These are phyloP conservation scores for Ptilonorhynchus violaceus DNA, from an alignment of 2,113 vertebrate genomes.

Conservation along the genomic window DNA sequence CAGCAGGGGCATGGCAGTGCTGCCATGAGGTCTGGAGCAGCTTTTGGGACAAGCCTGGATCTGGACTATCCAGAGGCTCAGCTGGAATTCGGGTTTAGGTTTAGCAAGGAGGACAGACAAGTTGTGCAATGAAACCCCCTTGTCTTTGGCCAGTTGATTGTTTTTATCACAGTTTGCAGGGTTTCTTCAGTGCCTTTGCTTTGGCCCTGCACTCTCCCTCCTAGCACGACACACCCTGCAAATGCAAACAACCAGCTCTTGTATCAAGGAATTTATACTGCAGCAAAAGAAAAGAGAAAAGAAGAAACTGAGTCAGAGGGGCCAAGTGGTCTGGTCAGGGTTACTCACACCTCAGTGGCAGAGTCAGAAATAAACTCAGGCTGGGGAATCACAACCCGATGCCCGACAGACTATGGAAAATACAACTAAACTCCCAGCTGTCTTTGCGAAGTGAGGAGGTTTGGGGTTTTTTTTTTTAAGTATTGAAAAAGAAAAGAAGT, in stretches of 20 bases:
- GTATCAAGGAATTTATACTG: neutral
- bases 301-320: neutral
- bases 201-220: neutral
- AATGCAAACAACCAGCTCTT: neutral
- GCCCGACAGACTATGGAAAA: neutral
- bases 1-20: neutral
- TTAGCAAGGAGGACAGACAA: neutral
- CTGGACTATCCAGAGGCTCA: neutral
- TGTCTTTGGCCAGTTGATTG: neutral
- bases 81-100: neutral
- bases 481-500: neutral
- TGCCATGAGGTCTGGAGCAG: neutral
- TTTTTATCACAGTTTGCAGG: neutral
- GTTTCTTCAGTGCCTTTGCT: neutral
- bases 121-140: neutral
- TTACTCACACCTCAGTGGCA: neutral
- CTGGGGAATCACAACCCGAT: neutral
- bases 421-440: neutral
- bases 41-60: neutral
- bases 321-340: neutral
- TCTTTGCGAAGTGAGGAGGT: neutral
- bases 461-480: too few species aligned
- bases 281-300: neutral
- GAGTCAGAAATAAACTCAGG: conserved; percentile 3
- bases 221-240: neutral